Evolutionary conservation across 2,797 vertebrate genomes (phyloP).

Genomic region (Todus mexicanus): DNA sequence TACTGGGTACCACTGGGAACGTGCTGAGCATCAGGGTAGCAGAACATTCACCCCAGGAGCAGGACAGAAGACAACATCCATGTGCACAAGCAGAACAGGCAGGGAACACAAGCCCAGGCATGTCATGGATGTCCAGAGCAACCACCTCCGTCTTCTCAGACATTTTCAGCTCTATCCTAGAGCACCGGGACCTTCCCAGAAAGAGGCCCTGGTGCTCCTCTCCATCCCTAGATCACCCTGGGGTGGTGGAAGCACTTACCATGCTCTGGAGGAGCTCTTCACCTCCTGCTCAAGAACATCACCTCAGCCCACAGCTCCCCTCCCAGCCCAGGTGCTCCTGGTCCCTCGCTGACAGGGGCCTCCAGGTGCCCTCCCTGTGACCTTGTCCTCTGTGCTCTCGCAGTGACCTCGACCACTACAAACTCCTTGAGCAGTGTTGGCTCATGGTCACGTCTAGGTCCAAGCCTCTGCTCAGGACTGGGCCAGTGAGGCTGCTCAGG

Average conservation of each 20-base stretch:
- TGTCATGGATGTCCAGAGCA: not conserved
- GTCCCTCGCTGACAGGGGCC: not conserved
- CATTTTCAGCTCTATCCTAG: not conserved
- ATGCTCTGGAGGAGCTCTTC: not conserved
- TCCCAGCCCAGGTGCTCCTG: not conserved
- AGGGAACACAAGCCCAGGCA: not conserved
- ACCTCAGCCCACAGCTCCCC: not conserved
- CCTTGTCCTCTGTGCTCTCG: not conserved
- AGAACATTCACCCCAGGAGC: not conserved
- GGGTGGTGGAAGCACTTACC: not conserved
- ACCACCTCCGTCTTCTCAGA: too few relatives aligned
- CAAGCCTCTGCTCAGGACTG: not conserved
- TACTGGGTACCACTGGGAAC: not conserved
- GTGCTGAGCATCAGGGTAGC: not conserved
- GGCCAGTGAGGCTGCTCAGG: not conserved
- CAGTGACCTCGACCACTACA: not conserved
- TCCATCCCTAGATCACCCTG: not conserved
- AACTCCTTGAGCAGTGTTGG: not conserved
- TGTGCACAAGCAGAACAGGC: fast-evolving
- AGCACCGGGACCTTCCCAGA: not conserved
- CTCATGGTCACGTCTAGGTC: not conserved
- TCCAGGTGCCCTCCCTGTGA: not conserved
- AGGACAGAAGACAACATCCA: not conserved
- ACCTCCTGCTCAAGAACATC: not conserved
- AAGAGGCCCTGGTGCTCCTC: not conserved